Conservation (phyloP, 2,113 vertebrate species). For the Oreochromis spilurus region DNA sequence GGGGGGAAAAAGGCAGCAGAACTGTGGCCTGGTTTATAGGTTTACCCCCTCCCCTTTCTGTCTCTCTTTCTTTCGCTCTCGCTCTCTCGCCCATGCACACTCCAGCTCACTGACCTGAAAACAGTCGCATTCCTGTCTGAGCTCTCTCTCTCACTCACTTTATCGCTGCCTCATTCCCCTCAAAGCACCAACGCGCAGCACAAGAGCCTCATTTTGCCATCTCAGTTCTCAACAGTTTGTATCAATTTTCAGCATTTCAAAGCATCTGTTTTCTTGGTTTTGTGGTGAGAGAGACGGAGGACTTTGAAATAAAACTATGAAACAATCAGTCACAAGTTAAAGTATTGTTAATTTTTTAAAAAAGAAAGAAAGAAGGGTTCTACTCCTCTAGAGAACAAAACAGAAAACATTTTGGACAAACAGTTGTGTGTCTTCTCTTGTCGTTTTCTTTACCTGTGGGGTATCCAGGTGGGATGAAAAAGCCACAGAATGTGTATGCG, state of each 20-base stretch:
- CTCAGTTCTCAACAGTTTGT: slow-evolving; percentile 37
- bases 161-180: slow-evolving; percentile 35
- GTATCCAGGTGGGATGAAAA: slow-evolving; percentile 50
- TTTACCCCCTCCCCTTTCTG: slow-evolving; percentile 22
- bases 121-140: slow-evolving; percentile 69
- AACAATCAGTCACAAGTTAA: background rate
- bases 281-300: background rate
- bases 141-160: slow-evolving; percentile 39
- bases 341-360: background rate
- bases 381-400: background rate
- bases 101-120: slow-evolving; percentile 75
- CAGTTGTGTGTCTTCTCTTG: background rate
- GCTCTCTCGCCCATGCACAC: slow-evolving; percentile 14
- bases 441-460: slow-evolving; percentile 16
- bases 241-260: slow-evolving; percentile 29
- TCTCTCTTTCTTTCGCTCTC: slow-evolving; percentile 11
- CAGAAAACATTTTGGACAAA: background rate
- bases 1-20: slow-evolving; percentile 1
- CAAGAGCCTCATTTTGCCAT: slow-evolving; percentile 1
- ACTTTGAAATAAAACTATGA: background rate
- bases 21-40: slow-evolving; percentile 53
- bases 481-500: background rate
- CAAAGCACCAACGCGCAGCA: slow-evolving; percentile 22
- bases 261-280: background rate
- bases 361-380: background rate